Base-by-base conservation (phyloP, 1,140 invertebrate species). In the Phymorhynchus buccinoides region DNA sequence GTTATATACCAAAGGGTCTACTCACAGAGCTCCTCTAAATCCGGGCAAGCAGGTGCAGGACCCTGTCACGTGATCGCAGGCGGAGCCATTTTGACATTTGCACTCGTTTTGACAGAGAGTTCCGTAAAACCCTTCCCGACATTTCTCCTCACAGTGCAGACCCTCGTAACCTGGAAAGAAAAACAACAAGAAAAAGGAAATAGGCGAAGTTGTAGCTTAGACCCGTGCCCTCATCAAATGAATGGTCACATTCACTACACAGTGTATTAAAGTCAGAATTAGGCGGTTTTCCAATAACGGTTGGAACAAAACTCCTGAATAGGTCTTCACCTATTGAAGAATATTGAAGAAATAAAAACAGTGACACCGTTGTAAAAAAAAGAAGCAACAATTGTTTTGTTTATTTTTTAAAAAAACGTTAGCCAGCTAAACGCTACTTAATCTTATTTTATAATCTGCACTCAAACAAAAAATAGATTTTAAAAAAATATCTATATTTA, bases 11-110 rank as follows among this genome's bases (percentile, higher is more conserved):
- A 87, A 68, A 12, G 7, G 9, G 52, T 22, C 16, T 56, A 82
- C 84, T 85, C 32, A 85, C 84, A 85, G 44, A 0, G 84, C 41
- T 71, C 84, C 84, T 37, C 37, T 75, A 68, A 48, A 85, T n/a
- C 84, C 84, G 7, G 62, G 18, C 3, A 39, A 14, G 68, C 84
- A 85, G 18, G 62, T 39, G 80, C 84, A 85, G 12, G 66, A 44
- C 4, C 79, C 68, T 4, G 48, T 84, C 44, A 84, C 84, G 75
- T 78, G 84, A 78, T 84, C 77, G 44, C 84, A 84, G 73, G 56
- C 42, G 48, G 84, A 75, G 52, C 68, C 68, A 62, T 84, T 84
- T 18, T 68, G 73, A 30, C 84, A 84, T 0, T 32, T 30, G 32
- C 84, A 84, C 4, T 32, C 14, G 39, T 62, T 80, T 27, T 42